A percentile compares a stretch with the other conserved stretches of the same genome.
phyloP scores from a whole-genome alignment of 2,888 invertebrate genomes.

The Gnatocerus cornutus region DNA sequence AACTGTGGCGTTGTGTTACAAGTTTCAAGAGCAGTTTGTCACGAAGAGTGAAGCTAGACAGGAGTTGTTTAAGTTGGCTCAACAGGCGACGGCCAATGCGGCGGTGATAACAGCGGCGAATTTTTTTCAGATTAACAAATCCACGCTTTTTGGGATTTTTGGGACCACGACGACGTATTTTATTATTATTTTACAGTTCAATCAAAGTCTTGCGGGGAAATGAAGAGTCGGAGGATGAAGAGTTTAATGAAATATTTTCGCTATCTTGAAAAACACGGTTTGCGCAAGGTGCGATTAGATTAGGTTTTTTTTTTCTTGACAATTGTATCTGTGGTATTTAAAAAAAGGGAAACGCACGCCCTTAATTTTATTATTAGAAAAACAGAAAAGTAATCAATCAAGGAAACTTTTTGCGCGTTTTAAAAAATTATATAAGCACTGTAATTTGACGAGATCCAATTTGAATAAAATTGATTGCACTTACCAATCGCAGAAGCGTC shows the following conservation, averaged over 20 bases:
- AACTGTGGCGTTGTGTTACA: constrained; percentile 34
- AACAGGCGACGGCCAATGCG: constrained; percentile 30
- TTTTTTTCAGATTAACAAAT: constrained; percentile 48
- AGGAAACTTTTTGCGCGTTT: no score
- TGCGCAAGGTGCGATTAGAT: no score
- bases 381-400: no score
- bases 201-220: constrained; percentile 23
- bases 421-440: no score
- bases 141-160: constrained; percentile 26
- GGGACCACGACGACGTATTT: constrained; percentile 35
- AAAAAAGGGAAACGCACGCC: no score
- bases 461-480: neutral
- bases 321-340: no score
- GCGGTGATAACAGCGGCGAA: constrained; percentile 49
- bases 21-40: constrained; percentile 42
- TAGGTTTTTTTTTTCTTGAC: no score
- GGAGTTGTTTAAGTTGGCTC: constrained; percentile 42
- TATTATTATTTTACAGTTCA: constrained; percentile 32
- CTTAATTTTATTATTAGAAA: no score
- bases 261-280: no score
- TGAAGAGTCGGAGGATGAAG: no score
- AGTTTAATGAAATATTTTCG: no score
- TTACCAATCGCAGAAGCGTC: neutral
- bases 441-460: neutral
- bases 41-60: constrained; percentile 34